phyloP scores from a whole-genome alignment of 2,797 vertebrate genomes.

The Sciurus vulgaris region DNA sequence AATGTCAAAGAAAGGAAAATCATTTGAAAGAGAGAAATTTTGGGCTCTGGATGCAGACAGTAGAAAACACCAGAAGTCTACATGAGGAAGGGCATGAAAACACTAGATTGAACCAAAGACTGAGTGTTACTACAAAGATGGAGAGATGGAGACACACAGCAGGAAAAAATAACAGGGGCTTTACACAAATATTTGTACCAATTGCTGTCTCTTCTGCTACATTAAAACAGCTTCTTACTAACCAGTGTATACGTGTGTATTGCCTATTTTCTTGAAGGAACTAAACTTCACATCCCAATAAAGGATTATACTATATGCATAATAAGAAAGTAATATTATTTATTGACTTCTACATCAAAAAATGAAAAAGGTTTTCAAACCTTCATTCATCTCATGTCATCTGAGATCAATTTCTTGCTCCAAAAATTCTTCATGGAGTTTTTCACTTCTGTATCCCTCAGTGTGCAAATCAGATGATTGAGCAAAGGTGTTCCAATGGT shows the following conservation, averaged over 20 bases:
- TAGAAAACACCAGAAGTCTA: neutral
- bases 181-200: neutral
- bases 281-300: neutral
- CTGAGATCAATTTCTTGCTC: neutral
- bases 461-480: constrained; percentile 55
- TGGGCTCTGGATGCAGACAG: no score
- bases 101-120: no score
- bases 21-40: neutral
- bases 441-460: constrained; percentile 53
- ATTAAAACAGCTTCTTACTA: neutral
- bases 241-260: neutral
- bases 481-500: constrained; percentile 18
- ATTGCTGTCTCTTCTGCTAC: neutral
- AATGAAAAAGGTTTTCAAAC: neutral
- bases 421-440: neutral
- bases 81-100: no score
- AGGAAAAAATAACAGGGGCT: neutral
- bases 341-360: neutral
- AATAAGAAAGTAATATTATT: neutral
- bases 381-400: neutral
- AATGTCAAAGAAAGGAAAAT: neutral
- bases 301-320: neutral
- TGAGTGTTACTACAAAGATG: no score
- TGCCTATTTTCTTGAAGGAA: neutral
- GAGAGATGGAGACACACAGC: no score